phyloP scores from a whole-genome alignment of 2,888 invertebrate species.

The Himalopsyche japonica region DNA sequence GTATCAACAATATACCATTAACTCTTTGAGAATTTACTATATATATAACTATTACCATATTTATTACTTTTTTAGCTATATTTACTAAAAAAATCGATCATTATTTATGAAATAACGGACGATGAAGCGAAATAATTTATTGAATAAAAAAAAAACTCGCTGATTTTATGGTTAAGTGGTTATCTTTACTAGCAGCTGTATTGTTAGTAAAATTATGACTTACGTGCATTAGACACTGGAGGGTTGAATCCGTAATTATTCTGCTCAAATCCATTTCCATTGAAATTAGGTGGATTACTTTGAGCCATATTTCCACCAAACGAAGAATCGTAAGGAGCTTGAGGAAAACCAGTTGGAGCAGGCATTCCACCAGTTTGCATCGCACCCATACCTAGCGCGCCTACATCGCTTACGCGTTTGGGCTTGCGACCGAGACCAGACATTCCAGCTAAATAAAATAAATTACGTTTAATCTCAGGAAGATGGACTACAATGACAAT shows the following conservation, averaged over 20 bases:
- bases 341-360: constrained; percentile 8
- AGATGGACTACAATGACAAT: neutral
- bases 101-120: no score
- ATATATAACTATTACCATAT: no score
- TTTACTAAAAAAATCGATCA: no score
- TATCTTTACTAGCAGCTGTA: neutral
- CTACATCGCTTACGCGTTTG: constrained; percentile 71
- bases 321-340: constrained; percentile 15
- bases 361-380: constrained; percentile 46
- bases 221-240: constrained; percentile 11
- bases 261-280: constrained; percentile 29
- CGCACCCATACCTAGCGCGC: constrained; percentile 66
- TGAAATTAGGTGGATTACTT: constrained; percentile 11
- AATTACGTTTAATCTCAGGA: constrained; percentile 9
- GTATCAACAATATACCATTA: no score
- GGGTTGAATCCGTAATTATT: constrained; percentile 26
- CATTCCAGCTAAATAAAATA: constrained; percentile 49
- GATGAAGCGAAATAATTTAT: no score
- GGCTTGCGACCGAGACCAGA: constrained; percentile 57
- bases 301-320: constrained; percentile 15
- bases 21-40: no score
- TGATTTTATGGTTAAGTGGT: neutral
- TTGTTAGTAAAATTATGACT: neutral
- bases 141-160: no score
- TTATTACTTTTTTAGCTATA: no score